Conservation (phyloP, 1,140 invertebrate species). For the Probaryconus sp. region DNA sequence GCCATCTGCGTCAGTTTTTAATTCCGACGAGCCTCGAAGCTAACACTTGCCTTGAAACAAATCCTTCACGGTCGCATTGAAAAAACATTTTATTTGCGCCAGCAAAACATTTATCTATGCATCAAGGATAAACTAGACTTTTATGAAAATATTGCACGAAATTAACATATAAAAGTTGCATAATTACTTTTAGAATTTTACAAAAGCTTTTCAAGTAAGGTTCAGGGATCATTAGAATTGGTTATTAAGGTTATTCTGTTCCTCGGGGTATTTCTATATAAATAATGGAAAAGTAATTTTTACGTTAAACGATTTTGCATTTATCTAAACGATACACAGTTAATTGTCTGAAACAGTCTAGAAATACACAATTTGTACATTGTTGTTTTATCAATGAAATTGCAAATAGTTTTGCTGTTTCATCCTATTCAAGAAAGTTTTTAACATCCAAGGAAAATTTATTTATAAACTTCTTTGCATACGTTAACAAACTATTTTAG, state of each 20-base stretch:
- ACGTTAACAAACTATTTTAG: too few relatives aligned
- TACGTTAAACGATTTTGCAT: too few relatives aligned
- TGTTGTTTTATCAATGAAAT: slow-evolving; percentile 19
- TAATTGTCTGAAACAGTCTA: slow-evolving; percentile 13
- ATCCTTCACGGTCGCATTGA: slow-evolving; percentile 45
- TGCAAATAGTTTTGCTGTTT: slow-evolving; percentile 21
- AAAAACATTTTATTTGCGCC: slow-evolving; percentile 45
- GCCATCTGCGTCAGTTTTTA: slow-evolving; percentile 47
- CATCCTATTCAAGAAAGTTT: slow-evolving; percentile 20
- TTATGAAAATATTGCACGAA: slow-evolving; percentile 1
- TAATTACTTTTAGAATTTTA: too few relatives aligned
- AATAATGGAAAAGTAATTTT: too few relatives aligned
- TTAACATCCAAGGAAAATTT: slow-evolving; percentile 18
- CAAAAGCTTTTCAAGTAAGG: too few relatives aligned
- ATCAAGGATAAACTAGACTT: slow-evolving; percentile 32
- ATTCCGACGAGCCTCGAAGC: slow-evolving; percentile 41
- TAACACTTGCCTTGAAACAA: slow-evolving; percentile 45
- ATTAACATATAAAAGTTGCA: slow-evolving; percentile 32
- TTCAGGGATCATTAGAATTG: too few relatives aligned
- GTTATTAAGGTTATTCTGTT: too few relatives aligned
- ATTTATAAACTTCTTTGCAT: slow-evolving; percentile 13
- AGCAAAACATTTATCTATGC: slow-evolving; percentile 29
- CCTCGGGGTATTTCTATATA: too few relatives aligned
- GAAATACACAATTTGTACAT: slow-evolving; percentile 14
- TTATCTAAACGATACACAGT: neutral